Percentiles rank a stretch among this genome's conserved stretches.
phyloP scores from a whole-genome alignment of 1,140 invertebrate genomes.

The Aphelinus certus region DNA sequence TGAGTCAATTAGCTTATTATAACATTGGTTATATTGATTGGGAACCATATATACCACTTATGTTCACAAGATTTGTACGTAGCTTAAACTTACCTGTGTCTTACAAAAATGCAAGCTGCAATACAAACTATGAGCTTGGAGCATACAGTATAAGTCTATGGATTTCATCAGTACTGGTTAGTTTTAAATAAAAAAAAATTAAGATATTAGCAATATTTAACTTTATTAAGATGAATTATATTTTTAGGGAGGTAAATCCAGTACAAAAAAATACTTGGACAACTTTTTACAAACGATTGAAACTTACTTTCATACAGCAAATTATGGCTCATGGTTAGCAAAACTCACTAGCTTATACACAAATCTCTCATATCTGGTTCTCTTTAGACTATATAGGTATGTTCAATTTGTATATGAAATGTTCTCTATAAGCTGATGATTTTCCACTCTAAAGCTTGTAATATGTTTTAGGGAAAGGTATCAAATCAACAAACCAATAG shows the following conservation, averaged over 20 bases:
- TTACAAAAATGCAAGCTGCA: slow-evolving; percentile 69
- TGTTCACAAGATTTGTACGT: slow-evolving; percentile 83
- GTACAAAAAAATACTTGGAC: slow-evolving; percentile 77
- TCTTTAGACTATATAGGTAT: slow-evolving; percentile 33
- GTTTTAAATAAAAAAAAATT: slow-evolving; percentile 5
- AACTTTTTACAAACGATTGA: slow-evolving; percentile 86
- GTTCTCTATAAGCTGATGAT: slow-evolving; percentile 3
- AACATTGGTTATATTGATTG: slow-evolving; percentile 90
- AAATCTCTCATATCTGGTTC: slow-evolving; percentile 25
- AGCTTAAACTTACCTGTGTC: slow-evolving; percentile 82
- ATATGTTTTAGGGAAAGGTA: slow-evolving; percentile 50
- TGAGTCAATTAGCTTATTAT: slow-evolving; percentile 76
- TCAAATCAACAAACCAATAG: slow-evolving; percentile 59
- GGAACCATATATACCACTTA: slow-evolving; percentile 81
- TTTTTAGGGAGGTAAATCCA: slow-evolving; percentile 52
- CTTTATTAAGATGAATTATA: background rate
- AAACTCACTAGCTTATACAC: slow-evolving; percentile 63
- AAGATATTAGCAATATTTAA: background rate
- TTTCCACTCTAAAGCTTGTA: slow-evolving; percentile 50
- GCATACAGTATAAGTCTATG: slow-evolving; percentile 69
- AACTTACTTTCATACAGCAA: slow-evolving; percentile 91
- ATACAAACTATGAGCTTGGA: slow-evolving; percentile 66
- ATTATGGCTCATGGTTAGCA: slow-evolving; percentile 80
- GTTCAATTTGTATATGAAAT: background rate
- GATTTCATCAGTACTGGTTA: slow-evolving; percentile 50